These are phyloP conservation scores for Coendou prehensilis DNA, from an alignment of 2,797 vertebrate genomes.

Conservation along the genomic window DNA sequence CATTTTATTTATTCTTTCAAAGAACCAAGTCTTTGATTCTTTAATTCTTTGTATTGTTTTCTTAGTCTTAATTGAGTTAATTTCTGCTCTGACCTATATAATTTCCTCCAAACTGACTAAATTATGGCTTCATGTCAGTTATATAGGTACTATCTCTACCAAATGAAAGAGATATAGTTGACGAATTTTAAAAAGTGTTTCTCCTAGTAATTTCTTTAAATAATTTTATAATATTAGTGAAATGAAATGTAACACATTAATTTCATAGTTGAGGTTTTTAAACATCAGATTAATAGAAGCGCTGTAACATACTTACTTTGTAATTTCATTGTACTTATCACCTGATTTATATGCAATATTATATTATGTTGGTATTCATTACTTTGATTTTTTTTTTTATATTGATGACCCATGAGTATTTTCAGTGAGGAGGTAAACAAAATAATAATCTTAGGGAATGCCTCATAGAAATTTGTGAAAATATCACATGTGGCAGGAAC, in stretches of 20 bases:
- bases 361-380: neutral
- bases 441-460: neutral
- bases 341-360: neutral
- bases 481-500: neutral
- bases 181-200: neutral
- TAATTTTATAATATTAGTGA: neutral
- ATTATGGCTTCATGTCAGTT: neutral
- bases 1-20: neutral
- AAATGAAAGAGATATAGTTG: neutral
- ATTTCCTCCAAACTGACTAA: neutral
- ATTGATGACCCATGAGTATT: neutral
- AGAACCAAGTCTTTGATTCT: too few species aligned
- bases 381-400: neutral
- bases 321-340: neutral
- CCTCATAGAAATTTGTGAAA: neutral
- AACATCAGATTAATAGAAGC: neutral
- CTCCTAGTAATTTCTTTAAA: neutral
- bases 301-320: neutral
- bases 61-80: too few species aligned
- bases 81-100: too few species aligned
- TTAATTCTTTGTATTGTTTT: too few species aligned
- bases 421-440: neutral
- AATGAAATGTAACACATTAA: neutral
- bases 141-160: neutral
- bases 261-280: neutral